These are phyloP conservation scores for Neopipo cinnamomea DNA, from an alignment of 2,113 vertebrate genomes.

Conservation along the genomic window DNA sequence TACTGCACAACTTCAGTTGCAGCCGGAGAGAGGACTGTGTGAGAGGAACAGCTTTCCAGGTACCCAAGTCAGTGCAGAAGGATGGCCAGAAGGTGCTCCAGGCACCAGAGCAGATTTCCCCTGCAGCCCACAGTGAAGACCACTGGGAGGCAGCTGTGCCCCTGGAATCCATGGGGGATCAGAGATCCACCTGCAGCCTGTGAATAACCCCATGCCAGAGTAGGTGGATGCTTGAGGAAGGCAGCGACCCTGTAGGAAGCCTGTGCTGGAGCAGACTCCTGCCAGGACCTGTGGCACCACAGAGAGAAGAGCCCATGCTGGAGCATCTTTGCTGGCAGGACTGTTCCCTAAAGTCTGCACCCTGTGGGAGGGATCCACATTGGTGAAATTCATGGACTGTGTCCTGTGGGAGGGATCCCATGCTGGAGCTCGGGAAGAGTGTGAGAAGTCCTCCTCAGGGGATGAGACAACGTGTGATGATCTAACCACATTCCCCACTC, in stretches of 20 bases:
- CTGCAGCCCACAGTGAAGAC: background rate
- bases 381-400: background rate
- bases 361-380: background rate
- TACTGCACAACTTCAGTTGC: background rate
- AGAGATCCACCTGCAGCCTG: background rate
- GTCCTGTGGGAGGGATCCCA: background rate
- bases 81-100: background rate
- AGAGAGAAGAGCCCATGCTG: background rate
- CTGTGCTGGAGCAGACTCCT: background rate
- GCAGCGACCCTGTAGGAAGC: background rate
- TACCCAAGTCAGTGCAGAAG: background rate
- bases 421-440: background rate
- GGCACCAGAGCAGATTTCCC: background rate
- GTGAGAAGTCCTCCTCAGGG: background rate
- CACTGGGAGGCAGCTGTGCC: background rate
- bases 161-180: background rate
- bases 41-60: background rate
- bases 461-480: background rate
- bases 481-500: background rate
- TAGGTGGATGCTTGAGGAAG: background rate
- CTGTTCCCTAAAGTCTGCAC: background rate
- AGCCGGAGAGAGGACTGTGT: background rate
- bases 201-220: background rate
- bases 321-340: background rate
- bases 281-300: background rate